Base-by-base conservation (phyloP, 1,140 invertebrate species). In the Drosophila nikananu region DNA sequence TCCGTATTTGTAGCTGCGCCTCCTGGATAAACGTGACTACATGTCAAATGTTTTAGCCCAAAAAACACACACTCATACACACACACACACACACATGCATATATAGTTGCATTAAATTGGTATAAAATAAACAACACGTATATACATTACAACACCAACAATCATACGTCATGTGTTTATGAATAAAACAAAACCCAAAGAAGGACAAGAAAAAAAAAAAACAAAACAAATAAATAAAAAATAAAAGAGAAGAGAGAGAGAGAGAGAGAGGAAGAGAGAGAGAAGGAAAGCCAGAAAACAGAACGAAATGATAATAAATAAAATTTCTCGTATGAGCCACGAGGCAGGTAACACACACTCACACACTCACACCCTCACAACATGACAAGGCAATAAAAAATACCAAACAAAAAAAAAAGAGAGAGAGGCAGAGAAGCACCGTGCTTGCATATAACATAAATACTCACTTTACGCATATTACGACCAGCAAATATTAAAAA, bases 91-190 rank as follows among this genome's bases (percentile, higher is more conserved):
- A 41, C 39, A 55, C 41, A 25, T 42, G 60, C 51, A 51, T 35
- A 64, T 52, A 62, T 80, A 80, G 80, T 87, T 89, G 84, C 83
- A 89, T 87, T 83, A 87, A 89, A 87, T 87, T 89, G 83, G 73
- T 79, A 89, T 89, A 89, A 87, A 87, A 84, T 89, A 89, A 87
- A 87, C 83, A 89, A 74, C 83, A 89, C 81, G 81, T 83, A 87
- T 89, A 87, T 89, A 87, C 89, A 89, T 83, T 89, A 87, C 73
- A 81, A 58, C 65, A 70, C 39, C 83, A 79, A 49, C 60, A 68
- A 57, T 54, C 77, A 68, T 49, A 74, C 67, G 30, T 60, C 73
- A 74, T 49, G 60, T 55, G 61, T 59, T 64, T 79, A 80, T 83
- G 73, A 89, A 77, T 84, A 77, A 75, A 89, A 83, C 74, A 86